These are phyloP conservation scores for Formica selysi DNA, from an alignment of 1,140 invertebrate species.

Conservation along the genomic window DNA sequence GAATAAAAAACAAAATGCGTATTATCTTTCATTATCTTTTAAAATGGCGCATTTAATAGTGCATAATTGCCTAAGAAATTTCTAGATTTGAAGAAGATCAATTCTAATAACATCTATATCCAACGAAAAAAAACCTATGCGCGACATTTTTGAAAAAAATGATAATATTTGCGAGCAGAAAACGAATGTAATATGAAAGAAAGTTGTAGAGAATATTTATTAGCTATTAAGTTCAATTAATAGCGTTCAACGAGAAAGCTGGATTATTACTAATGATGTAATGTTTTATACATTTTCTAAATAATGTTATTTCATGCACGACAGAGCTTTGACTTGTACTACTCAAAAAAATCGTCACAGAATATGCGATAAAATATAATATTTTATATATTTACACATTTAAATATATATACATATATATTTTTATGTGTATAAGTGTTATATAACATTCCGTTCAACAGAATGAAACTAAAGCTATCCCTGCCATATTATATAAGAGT, in stretches of 20 bases:
- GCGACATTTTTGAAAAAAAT: neutral
- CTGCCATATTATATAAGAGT: neutral
- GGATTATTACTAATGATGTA: neutral
- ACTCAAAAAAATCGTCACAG: neutral
- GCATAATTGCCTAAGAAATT: conserved; percentile 21
- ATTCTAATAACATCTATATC: neutral
- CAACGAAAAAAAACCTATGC: neutral
- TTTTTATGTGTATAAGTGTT: neutral
- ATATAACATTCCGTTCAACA: conserved; percentile 14
- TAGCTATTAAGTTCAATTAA: too few relatives aligned
- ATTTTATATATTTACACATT: neutral
- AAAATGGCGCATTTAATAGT: neutral
- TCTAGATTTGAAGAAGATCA: neutral
- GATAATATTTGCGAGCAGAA: neutral
- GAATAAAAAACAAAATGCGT: conserved; percentile 4
- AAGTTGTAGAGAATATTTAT: neutral
- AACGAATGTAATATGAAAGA: neutral
- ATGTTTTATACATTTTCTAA: neutral
- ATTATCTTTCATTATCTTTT: neutral
- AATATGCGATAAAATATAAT: neutral
- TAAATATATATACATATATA: neutral
- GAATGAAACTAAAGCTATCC: conserved; percentile 1
- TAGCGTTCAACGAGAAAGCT: neutral
- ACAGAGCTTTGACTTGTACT: neutral
- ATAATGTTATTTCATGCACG: neutral